These are phyloP conservation scores for Ephialtes manifestator DNA, from an alignment of 2,888 invertebrate species.

Conservation along the genomic window DNA sequence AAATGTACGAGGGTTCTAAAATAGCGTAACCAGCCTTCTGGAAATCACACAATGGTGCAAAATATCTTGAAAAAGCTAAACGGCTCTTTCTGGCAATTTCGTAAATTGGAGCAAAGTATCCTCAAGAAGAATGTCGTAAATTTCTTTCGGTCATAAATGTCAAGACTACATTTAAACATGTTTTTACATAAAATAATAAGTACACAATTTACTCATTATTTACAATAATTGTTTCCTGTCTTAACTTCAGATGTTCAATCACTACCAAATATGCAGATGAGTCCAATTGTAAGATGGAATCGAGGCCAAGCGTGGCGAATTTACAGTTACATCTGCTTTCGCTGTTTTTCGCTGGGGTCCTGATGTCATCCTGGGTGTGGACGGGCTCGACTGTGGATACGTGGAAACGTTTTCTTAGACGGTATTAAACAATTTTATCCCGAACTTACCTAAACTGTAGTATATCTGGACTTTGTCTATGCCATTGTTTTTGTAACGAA, in stretches of 20 bases:
- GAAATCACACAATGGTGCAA: background rate
- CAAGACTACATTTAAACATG: too few species aligned
- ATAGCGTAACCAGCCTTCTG: too few species aligned
- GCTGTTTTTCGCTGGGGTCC: conserved; percentile 93
- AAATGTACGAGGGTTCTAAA: too few species aligned
- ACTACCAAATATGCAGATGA: conserved; percentile 81
- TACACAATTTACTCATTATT: too few species aligned
- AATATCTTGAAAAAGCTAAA: background rate
- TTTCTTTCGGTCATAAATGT: too few species aligned
- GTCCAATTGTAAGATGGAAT: conserved; percentile 89
- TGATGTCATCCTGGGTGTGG: conserved; percentile 98
- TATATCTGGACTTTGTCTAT: background rate
- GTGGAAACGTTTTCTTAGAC: conserved; percentile 94
- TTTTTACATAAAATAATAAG: background rate
- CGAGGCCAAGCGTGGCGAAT: conserved; percentile 93
- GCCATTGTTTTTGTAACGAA: background rate
- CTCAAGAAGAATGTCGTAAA: too few species aligned
- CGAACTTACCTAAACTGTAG: background rate
- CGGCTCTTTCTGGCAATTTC: background rate
- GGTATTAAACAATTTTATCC: conserved; percentile 87
- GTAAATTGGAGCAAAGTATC: too few species aligned
- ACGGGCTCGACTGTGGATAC: conserved; percentile 93
- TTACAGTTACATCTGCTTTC: conserved; percentile 93
- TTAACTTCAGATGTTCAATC: conserved; percentile 86
- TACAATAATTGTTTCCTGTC: conserved; percentile 2